Conservation (phyloP, 2,113 vertebrate species). For the Rhynchomys soricoides region DNA sequence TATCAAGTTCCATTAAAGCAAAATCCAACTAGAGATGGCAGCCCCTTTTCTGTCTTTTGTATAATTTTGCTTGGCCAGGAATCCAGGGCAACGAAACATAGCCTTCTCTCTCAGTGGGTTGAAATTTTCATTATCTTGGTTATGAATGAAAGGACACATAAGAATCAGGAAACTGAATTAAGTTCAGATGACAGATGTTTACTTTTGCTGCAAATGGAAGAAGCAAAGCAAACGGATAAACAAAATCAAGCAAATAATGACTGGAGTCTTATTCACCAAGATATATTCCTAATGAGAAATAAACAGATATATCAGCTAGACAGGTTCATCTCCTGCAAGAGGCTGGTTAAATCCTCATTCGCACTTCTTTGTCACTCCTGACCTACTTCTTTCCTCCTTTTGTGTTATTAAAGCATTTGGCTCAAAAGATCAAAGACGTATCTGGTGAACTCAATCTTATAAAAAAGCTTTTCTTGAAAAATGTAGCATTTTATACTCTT, state of each 20-base stretch:
- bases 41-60: slow-evolving; percentile 26
- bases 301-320: background rate
- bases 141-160: background rate
- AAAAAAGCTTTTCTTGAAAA: slow-evolving; percentile 26
- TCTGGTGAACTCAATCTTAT: slow-evolving; percentile 46
- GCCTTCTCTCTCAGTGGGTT: background rate
- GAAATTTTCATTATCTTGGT: slow-evolving; percentile 4
- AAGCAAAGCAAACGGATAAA: slow-evolving; percentile 13
- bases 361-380: background rate
- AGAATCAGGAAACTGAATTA: slow-evolving; percentile 36
- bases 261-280: background rate
- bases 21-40: slow-evolving; percentile 17
- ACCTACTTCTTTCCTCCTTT: background rate
- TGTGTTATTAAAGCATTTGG: slow-evolving; percentile 30
- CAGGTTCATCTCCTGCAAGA: background rate
- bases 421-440: slow-evolving; percentile 23
- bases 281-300: background rate
- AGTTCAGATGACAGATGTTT: background rate
- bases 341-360: background rate
- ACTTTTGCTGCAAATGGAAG: slow-evolving; percentile 45
- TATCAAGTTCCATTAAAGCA: slow-evolving; percentile 64
- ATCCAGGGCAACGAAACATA: background rate
- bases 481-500: slow-evolving; percentile 7
- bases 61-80: slow-evolving; percentile 32
- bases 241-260: slow-evolving; percentile 7